Conservation (phyloP, 2,888 invertebrate species). For the Acanthococcus lagerstroemiae region DNA sequence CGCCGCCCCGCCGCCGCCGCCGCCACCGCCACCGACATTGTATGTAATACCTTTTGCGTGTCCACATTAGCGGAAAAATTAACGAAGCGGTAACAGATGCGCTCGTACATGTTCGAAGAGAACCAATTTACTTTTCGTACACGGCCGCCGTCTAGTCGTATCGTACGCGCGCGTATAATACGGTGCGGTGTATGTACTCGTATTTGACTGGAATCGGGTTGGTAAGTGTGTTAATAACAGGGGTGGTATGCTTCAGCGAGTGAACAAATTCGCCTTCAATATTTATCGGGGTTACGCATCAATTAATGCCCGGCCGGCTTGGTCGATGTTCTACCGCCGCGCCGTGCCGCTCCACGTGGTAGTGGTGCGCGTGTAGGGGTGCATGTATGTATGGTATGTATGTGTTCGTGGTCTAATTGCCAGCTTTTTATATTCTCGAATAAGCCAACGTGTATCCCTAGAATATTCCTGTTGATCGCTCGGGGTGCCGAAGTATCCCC, state of each 20-base stretch:
- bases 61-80: slow-evolving; percentile 29
- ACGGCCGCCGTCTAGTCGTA: background rate
- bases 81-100: slow-evolving; percentile 30
- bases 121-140: slow-evolving; percentile 20
- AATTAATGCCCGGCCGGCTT: slow-evolving; percentile 22
- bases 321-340: too few relatives aligned
- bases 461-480: too few relatives aligned
- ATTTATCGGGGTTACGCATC: slow-evolving; percentile 26
- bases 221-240: slow-evolving; percentile 25
- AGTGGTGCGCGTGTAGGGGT: too few relatives aligned
- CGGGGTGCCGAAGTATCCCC: too few relatives aligned
- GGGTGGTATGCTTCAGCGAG: slow-evolving; percentile 17
- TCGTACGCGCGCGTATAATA: too few relatives aligned
- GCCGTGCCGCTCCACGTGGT: too few relatives aligned
- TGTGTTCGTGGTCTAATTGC: too few relatives aligned
- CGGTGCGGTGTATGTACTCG: too few relatives aligned
- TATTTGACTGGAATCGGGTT: slow-evolving; percentile 1
- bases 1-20: background rate
- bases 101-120: background rate
- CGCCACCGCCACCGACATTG: background rate
- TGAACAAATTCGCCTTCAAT: slow-evolving; percentile 15
- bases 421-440: too few relatives aligned
- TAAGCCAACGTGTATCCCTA: too few relatives aligned
- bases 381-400: too few relatives aligned
- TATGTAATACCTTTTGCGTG: slow-evolving; percentile 27